Percentiles rank a stretch among this genome's conserved stretches.
phyloP scores from a whole-genome alignment of 2,113 vertebrate genomes.

The Cyphotilapia sp. region DNA sequence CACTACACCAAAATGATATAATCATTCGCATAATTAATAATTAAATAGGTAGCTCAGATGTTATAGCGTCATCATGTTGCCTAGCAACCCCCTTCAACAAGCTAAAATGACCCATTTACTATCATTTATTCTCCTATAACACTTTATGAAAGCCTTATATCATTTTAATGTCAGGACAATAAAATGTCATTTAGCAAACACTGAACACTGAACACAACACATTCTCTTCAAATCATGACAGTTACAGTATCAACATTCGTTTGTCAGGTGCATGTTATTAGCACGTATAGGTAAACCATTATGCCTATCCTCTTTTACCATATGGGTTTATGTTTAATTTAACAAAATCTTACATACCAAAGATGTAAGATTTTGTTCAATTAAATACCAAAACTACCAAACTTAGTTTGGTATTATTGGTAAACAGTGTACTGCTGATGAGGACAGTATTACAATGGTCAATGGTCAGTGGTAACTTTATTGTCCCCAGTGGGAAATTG shows the following conservation, averaged over 20 bases:
- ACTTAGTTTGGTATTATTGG: background rate
- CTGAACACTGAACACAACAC: background rate
- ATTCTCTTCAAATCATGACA: background rate
- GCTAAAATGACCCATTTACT: background rate
- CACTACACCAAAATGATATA: background rate
- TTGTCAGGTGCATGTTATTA: background rate
- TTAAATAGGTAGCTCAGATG: background rate
- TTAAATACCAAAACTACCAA: background rate
- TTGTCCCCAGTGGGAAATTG: background rate
- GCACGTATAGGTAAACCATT: background rate
- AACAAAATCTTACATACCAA: background rate
- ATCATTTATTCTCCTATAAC: background rate
- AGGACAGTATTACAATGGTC: background rate
- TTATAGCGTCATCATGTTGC: background rate
- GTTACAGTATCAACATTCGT: background rate
- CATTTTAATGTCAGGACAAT: background rate
- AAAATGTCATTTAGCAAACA: background rate
- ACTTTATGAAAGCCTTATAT: background rate
- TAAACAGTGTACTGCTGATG: background rate
- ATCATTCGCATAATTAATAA: background rate
- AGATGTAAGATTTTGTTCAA: background rate
- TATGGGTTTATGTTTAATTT: background rate
- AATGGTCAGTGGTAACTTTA: background rate
- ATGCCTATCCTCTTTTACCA: background rate
- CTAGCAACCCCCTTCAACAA: background rate